Evolutionary conservation across 2,888 invertebrate species (phyloP).

Genomic region (Lithosia quadra): DNA sequence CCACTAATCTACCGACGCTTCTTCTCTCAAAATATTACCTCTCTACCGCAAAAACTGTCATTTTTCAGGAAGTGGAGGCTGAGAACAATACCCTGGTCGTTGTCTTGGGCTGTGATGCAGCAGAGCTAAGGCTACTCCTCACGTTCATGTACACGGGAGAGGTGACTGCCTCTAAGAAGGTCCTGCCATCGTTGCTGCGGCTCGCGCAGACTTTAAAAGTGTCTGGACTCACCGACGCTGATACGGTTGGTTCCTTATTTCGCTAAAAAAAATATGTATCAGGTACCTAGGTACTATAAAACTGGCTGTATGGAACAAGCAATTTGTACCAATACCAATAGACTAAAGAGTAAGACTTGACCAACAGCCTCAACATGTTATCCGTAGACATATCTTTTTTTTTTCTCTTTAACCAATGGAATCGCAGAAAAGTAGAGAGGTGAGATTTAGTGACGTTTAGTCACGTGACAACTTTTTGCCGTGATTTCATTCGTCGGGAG

Average conservation of each 20-base stretch:
- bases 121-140: slow-evolving; percentile 91
- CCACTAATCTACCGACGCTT: too few relatives aligned
- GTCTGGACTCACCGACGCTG: slow-evolving; percentile 91
- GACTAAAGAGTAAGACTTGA: too few relatives aligned
- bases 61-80: slow-evolving; percentile 88
- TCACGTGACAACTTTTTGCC: too few relatives aligned
- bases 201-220: slow-evolving; percentile 94
- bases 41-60: not conserved
- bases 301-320: not conserved
- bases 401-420: too few relatives aligned
- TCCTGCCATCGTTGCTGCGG: slow-evolving; percentile 91
- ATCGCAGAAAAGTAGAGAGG: too few relatives aligned
- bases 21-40: not conserved
- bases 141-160: slow-evolving; percentile 96
- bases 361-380: too few relatives aligned
- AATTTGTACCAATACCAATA: too few relatives aligned
- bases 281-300: not conserved
- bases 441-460: too few relatives aligned
- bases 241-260: slow-evolving; percentile 86
- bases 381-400: too few relatives aligned
- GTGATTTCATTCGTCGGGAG: too few relatives aligned
- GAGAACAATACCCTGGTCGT: slow-evolving; percentile 91
- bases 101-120: slow-evolving; percentile 89
- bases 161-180: slow-evolving; percentile 93
- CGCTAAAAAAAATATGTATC: not conserved